Base-by-base conservation (phyloP, 2,888 invertebrate genomes). In the Tachina lurida region DNA sequence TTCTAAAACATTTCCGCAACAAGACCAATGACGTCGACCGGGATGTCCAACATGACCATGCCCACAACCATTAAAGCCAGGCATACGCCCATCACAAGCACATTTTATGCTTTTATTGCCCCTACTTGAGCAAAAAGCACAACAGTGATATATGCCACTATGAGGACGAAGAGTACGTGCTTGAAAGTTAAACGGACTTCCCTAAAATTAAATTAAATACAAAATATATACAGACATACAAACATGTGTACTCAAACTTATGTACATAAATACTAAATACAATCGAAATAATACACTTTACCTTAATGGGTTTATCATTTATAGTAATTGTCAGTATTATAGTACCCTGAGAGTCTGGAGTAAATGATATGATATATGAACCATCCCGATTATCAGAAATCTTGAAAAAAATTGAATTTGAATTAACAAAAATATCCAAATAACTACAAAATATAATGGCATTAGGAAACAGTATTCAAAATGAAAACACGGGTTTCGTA, bases 21-120 rank as follows among this genome's bases (percentile, higher is more conserved):
- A 97, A 63, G 96, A 97, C 97, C 97, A 97, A 93, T 97, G 97
- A 12, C 95, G 94, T 84, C 95, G 93, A 82, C 97, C 96, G 49
- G 96, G 96, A 94, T 97, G 96, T 56, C 96, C 96, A 68, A 94
- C 93, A 92, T 97, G 96, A 2, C 96, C 96, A 93, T 97, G 97
- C 0, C 97, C 97, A 90, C 97, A 97, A 12, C 97, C 96, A 93
- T 93, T 94, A 88, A 95, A 95, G 87, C 96, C 96, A 22, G 95
- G 95, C 96, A 97, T 97, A 78, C 93, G 94, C 8, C 95, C 95
- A 12, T 95, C 95, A 89, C 97, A 97, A 7, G 95, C 96, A 92
- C 97, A 97, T 58, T 92, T 93, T 0, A 94, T 95, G 88, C 94
- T 95, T 87, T 95, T 95, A 87, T 94, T 95, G 3, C 97, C 96